Evolutionary conservation across 1,140 invertebrate species (phyloP).

Genomic region (Scaptomyza montana): DNA sequence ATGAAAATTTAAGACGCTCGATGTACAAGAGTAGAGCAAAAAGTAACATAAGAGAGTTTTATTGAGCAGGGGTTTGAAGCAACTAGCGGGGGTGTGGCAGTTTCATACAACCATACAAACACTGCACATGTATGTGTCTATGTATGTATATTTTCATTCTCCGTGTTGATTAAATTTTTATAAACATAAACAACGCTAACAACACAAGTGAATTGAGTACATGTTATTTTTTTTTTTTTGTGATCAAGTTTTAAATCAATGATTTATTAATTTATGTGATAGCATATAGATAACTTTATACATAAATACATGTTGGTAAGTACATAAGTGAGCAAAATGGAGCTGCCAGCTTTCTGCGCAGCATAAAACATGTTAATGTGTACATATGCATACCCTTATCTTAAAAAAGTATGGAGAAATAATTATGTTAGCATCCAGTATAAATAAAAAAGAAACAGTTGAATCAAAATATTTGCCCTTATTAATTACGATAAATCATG

Average conservation of each 20-base stretch:
- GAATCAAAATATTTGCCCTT: not conserved
- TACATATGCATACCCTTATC: not conserved
- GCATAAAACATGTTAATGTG: slow-evolving; percentile 15
- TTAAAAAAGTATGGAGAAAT: not conserved
- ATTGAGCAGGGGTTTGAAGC: slow-evolving; percentile 5
- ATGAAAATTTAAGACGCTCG: slow-evolving; percentile 7
- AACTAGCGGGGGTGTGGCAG: slow-evolving; percentile 43
- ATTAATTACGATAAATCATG: not conserved
- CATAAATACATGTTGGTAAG: not conserved
- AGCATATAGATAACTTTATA: not conserved
- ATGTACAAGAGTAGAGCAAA: slow-evolving; percentile 3
- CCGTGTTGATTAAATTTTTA: slow-evolving; percentile 10
- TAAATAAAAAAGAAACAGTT: not conserved
- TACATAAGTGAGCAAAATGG: slow-evolving; percentile 9
- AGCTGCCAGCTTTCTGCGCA: slow-evolving; percentile 31
- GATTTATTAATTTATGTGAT: not conserved
- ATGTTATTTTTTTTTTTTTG: not conserved
- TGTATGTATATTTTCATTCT: not conserved
- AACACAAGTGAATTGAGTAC: not conserved
- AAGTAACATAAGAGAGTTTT: slow-evolving; percentile 28
- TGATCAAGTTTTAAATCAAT: not conserved
- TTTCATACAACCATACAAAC: slow-evolving; percentile 14
- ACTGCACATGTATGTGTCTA: slow-evolving; percentile 8
- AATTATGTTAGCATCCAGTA: too few species aligned
- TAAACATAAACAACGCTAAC: slow-evolving; percentile 36